phyloP scores from a whole-genome alignment of 2,797 vertebrate genomes.

The Pachyuromys duprasi region DNA sequence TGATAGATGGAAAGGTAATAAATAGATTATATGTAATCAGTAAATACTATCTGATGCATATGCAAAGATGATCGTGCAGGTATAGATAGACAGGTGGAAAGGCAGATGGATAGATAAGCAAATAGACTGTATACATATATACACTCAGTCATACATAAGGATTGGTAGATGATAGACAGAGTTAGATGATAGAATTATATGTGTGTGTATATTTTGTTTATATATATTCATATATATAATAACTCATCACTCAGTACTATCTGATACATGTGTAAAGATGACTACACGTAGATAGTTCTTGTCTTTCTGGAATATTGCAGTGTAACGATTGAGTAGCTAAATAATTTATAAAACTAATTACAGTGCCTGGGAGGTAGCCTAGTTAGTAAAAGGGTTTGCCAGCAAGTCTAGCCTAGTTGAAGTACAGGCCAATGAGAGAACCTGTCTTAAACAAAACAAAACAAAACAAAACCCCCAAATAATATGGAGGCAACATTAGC shows the following conservation, averaged over 20 bases:
- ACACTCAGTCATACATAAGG: too few species aligned
- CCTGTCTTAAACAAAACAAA: background rate
- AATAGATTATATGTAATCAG: background rate
- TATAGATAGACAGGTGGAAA: background rate
- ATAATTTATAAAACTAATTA: background rate
- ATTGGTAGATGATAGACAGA: background rate
- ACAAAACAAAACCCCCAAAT: background rate
- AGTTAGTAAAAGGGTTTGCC: background rate
- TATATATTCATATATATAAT: background rate
- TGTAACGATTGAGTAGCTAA: background rate
- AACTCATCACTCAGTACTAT: background rate
- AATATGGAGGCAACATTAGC: background rate
- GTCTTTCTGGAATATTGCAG: background rate
- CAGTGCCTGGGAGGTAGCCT: background rate
- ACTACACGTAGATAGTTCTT: background rate
- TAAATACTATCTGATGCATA: background rate
- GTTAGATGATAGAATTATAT: background rate
- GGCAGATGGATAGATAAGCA: background rate
- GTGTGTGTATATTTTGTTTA: background rate
- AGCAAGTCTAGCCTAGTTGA: background rate
- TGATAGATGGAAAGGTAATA: background rate
- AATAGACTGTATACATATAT: background rate
- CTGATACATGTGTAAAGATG: background rate
- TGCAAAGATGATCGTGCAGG: background rate
- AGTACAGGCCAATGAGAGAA: background rate